A percentile compares a stretch with the other conserved stretches of the same genome.
These are phyloP conservation scores for Pantherophis alleghaniensis DNA, from an alignment of 2,797 vertebrate genomes.

Conservation along the genomic window DNA sequence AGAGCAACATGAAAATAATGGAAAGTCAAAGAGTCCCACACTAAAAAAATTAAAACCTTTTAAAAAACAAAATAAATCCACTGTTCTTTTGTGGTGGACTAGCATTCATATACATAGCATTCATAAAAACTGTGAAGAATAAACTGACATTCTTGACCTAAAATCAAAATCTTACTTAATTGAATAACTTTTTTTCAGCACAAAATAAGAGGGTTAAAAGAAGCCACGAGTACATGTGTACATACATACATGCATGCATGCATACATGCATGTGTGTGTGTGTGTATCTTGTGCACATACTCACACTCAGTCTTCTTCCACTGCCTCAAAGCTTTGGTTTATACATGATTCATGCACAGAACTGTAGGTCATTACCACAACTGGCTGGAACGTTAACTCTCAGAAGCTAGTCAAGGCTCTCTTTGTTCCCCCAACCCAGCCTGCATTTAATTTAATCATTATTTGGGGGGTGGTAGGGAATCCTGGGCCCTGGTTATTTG, in stretches of 20 bases:
- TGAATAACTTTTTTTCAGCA: neutral
- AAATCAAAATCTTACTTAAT: neutral
- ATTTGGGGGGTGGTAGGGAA: slow-evolving; percentile 56
- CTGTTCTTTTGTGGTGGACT: neutral
- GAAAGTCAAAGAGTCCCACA: neutral
- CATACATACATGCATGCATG: too few species aligned
- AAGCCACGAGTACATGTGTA: neutral
- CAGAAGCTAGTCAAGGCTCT: slow-evolving; percentile 65
- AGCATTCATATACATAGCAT: neutral
- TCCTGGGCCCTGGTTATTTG: slow-evolving; percentile 30
- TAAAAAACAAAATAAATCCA: neutral
- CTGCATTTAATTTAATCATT: slow-evolving; percentile 73
- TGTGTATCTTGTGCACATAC: neutral
- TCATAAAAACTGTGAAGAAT: neutral
- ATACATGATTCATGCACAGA: slow-evolving; percentile 45
- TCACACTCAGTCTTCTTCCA: neutral
- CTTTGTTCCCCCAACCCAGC: slow-evolving; percentile 66
- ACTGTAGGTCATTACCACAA: slow-evolving; percentile 64
- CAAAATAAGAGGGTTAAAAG: neutral
- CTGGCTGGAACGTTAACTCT: slow-evolving; percentile 63
- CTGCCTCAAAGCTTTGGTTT: slow-evolving; percentile 47
- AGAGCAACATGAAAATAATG: neutral
- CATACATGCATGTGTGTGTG: neutral
- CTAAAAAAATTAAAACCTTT: neutral
- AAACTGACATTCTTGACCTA: neutral